Base-by-base conservation (phyloP, 2,113 vertebrate species). In the Rhinopomastus cyanomelas region DNA sequence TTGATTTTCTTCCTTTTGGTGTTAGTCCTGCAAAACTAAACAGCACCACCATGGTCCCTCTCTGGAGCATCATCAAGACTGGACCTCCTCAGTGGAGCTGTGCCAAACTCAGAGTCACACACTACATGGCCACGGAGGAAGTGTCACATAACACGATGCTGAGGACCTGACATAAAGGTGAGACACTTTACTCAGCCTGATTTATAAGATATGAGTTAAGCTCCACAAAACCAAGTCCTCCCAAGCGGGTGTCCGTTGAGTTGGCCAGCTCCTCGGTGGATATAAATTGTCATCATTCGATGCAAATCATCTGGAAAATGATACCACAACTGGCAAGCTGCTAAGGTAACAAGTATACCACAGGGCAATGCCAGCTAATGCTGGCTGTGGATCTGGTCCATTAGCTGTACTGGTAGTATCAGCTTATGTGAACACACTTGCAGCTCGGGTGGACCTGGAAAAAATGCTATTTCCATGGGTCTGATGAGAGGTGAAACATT, bases 401-500 rank as follows among this genome's bases (percentile, higher is more conserved):
- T 94, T 83, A 95, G 87, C 79, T 91, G 39, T 88, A 57, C 74
- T 94, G 88, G 92, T 95, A 88, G 77, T 81, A 93, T 96, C 83
- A 57, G 77, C 80, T 94, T 93, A 72, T 94, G 77, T 84, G 83
- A 92, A 87, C 88, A 93, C 93, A 94, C 61, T 96, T 95, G 93
- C 8, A 71, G 92, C 81, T 94, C 86, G 94, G 42, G 86, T 89
- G 91, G 90, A 94, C 87, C 85, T 94, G 93, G 94, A 86, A 94
- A 95, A 95, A 90, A 88, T 91, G 86, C 91, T 66, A 95, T 94
- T 93, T 94, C 78, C 83, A 88, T 59, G 92, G 48, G 34, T 87
- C 94, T 94, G 86, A 87, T 94, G 93, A 94, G 74, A 96, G 94
- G n/a, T n/a, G 37, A 95, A 96, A 95, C 84, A 92, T 89, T 86